Evolutionary conservation across 2,888 invertebrate species (phyloP).

Genomic region (Miltochrista miniata): DNA sequence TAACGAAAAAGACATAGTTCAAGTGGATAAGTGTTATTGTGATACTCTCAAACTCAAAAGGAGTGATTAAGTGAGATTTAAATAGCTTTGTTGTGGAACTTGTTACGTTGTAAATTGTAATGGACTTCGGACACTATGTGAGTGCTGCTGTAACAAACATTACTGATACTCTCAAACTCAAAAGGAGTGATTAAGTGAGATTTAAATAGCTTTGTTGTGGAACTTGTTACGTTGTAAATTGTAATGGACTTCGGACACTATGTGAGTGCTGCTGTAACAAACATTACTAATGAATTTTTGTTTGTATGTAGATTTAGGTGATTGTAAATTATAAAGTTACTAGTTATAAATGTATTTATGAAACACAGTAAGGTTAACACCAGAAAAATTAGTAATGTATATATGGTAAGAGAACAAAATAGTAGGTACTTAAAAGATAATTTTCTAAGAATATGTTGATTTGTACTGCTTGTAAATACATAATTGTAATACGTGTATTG

Average conservation of each 20-base stretch:
- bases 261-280: conserved; percentile 70
- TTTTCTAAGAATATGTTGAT: conserved; percentile 64
- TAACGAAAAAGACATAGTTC: conserved; percentile 51
- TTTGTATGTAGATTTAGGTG: conserved; percentile 70
- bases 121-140: conserved; percentile 52
- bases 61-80: conserved; percentile 55
- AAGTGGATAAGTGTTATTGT: conserved; percentile 52
- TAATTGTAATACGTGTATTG: conserved; percentile 49
- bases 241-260: conserved; percentile 50
- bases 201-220: conserved; percentile 29
- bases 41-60: conserved; percentile 45
- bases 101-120: conserved; percentile 49
- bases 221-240: conserved; percentile 48
- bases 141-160: too few species aligned
- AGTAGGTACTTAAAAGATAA: conserved; percentile 59
- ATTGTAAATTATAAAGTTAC: conserved; percentile 77
- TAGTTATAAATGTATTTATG: conserved; percentile 79
- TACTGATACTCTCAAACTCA: conserved; percentile 48
- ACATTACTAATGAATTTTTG: conserved; percentile 64
- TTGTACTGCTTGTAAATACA: conserved; percentile 74
- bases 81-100: conserved; percentile 18
- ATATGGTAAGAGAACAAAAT: conserved; percentile 72
- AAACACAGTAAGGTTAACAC: conserved; percentile 83
- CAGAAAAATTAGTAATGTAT: conserved; percentile 78
- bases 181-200: conserved; percentile 51